Percentiles rank a stretch among this genome's conserved stretches.
Evolutionary conservation across 2,888 invertebrate genomes (phyloP).

Genomic region (Drosophila paramelanica): DNA sequence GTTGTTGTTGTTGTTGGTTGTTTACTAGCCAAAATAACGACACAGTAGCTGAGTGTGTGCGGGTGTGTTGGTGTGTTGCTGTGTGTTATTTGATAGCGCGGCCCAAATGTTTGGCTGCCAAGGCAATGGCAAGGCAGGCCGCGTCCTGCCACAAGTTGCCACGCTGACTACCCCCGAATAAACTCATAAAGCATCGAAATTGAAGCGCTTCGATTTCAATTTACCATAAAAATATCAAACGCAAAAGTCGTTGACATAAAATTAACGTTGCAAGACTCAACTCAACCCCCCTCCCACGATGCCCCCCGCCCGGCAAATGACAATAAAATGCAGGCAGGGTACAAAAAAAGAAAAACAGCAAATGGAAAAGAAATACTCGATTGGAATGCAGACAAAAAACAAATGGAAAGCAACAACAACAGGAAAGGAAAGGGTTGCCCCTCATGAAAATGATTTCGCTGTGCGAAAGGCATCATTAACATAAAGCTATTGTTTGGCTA

Average conservation of each 20-base stretch:
- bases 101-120: constrained; percentile 79
- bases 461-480: constrained; percentile 67
- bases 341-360: not conserved
- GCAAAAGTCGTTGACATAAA: constrained; percentile 79
- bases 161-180: constrained; percentile 70
- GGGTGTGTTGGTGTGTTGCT: constrained; percentile 18
- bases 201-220: constrained; percentile 77
- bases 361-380: constrained; percentile 28
- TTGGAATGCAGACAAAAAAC: constrained; percentile 38
- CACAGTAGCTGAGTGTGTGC: constrained; percentile 40
- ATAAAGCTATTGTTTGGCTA: constrained; percentile 33
- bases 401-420: constrained; percentile 12
- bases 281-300: not conserved
- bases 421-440: constrained; percentile 35
- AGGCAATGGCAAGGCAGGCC: constrained; percentile 64
- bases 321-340: constrained; percentile 70
- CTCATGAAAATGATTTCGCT: constrained; percentile 63
- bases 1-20: constrained; percentile 72
- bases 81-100: constrained; percentile 79
- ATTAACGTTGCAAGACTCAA: constrained; percentile 65
- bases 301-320: constrained; percentile 25
- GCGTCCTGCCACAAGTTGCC: constrained; percentile 76
- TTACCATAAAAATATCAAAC: constrained; percentile 73
- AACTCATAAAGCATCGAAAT: constrained; percentile 81
- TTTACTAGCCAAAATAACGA: constrained; percentile 81